Evolutionary conservation across 2,113 vertebrate species (phyloP).

Genomic region (Nycticryphes semicollaris): DNA sequence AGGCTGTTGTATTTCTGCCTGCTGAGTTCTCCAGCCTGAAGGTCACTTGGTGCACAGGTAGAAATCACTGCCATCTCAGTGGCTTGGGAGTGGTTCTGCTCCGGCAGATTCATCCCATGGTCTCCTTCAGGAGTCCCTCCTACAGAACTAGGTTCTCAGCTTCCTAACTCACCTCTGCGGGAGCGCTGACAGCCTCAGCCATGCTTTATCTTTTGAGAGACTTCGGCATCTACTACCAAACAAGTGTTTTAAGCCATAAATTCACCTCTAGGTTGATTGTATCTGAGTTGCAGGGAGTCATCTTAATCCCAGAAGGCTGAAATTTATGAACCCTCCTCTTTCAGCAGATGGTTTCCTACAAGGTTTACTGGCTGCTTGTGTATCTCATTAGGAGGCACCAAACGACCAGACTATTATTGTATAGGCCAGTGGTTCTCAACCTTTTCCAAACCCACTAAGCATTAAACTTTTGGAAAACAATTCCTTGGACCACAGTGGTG

Average conservation of each 20-base stretch:
- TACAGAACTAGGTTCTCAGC: background rate
- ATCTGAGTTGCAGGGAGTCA: constrained; percentile 13
- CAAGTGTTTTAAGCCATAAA: constrained; percentile 30
- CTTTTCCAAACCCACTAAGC: background rate
- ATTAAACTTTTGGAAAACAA: background rate
- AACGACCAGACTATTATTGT: background rate
- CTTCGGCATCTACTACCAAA: background rate
- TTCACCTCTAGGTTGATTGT: background rate
- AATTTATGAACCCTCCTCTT: constrained; percentile 20
- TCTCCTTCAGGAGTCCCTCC: background rate
- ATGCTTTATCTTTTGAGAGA: background rate
- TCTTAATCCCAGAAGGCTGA: background rate
- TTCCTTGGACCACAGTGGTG: background rate
- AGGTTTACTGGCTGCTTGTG: background rate
- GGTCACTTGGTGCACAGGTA: background rate
- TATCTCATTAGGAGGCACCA: constrained; percentile 14
- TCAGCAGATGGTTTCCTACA: background rate
- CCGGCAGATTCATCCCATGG: background rate
- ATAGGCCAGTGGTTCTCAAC: background rate
- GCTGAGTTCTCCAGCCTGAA: background rate
- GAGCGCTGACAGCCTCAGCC: background rate
- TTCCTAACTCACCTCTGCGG: background rate
- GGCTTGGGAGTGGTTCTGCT: background rate
- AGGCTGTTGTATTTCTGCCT: background rate
- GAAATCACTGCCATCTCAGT: background rate